These are phyloP conservation scores for Salpingus planirostris DNA, from an alignment of 2,888 invertebrate species.

Conservation along the genomic window DNA sequence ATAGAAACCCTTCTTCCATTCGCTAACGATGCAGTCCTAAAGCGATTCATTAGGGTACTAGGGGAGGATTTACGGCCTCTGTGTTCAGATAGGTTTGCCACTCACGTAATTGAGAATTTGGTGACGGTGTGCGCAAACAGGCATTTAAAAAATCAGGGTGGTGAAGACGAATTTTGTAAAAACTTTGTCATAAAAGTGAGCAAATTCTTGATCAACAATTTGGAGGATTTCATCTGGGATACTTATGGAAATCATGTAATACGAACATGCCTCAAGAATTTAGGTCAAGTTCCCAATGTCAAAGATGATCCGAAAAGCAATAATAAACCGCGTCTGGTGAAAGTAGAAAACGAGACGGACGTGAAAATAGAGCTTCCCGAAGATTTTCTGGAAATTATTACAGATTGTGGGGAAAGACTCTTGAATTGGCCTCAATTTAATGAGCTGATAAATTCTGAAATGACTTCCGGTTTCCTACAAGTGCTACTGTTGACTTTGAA, in stretches of 20 bases:
- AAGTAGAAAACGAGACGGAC: conserved; percentile 9
- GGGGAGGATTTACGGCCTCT: conserved; percentile 58
- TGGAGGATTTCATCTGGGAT: conserved; percentile 77
- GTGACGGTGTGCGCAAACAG: conserved; percentile 43
- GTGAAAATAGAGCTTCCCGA: conserved; percentile 39
- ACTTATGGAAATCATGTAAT: conserved; percentile 68
- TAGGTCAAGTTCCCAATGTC: conserved; percentile 54
- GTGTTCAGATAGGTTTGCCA: conserved; percentile 67
- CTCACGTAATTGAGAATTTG: conserved; percentile 69
- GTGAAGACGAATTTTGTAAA: conserved; percentile 34
- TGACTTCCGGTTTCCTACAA: conserved; percentile 66
- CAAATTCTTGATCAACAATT: conserved; percentile 71
- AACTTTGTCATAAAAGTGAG: conserved; percentile 61
- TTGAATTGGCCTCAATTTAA: conserved; percentile 68
- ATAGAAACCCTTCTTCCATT: conserved; percentile 67
- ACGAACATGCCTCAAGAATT: conserved; percentile 59
- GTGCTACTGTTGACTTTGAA: conserved; percentile 53
- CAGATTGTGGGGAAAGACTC: conserved; percentile 55
- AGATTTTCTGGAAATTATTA: conserved; percentile 53
- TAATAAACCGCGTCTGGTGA: conserved; percentile 12
- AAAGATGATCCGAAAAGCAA: conserved; percentile 31
- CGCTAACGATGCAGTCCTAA: conserved; percentile 53
- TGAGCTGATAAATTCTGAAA: conserved; percentile 59
- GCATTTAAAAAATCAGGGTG: background rate
- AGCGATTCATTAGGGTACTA: conserved; percentile 54